Percentiles rank a stretch among this genome's conserved stretches.
Evolutionary conservation across 2,113 vertebrate species (phyloP).

Genomic region (Monarcha castaneiventris): DNA sequence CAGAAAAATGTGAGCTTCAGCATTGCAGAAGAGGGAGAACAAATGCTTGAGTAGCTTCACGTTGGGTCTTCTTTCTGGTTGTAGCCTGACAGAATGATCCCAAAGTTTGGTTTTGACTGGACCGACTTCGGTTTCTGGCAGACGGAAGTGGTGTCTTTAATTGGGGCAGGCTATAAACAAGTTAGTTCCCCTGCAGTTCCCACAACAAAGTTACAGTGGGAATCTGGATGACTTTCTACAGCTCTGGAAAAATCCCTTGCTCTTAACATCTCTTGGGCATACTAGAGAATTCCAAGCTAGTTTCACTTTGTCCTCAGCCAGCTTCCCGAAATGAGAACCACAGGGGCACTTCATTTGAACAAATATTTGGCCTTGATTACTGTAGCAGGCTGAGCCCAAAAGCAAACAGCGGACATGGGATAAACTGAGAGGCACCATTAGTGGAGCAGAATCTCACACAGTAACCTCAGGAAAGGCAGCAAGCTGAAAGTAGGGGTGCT

Average conservation of each 20-base stretch:
- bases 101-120: neutral
- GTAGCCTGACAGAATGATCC: neutral
- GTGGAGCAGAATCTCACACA: neutral
- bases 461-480: neutral
- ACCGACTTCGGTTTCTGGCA: neutral
- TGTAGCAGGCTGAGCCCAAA: conserved; percentile 44
- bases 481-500: neutral
- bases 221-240: conserved; percentile 18
- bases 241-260: conserved; percentile 37
- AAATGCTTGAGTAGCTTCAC: neutral
- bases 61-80: neutral
- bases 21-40: neutral
- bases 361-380: conserved; percentile 70
- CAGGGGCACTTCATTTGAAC: conserved; percentile 48
- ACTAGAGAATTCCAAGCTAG: conserved; percentile 29
- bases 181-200: conserved; percentile 38
- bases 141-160: neutral
- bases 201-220: conserved; percentile 14
- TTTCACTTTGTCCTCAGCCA: conserved; percentile 45
- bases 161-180: neutral
- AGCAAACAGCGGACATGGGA: conserved; percentile 54
- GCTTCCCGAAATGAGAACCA: conserved; percentile 45
- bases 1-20: conserved; percentile 27
- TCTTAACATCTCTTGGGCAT: conserved; percentile 37
- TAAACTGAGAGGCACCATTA: conserved; percentile 13